These are phyloP conservation scores for Myopa testacea DNA, from an alignment of 2,888 invertebrate species.

Conservation along the genomic window DNA sequence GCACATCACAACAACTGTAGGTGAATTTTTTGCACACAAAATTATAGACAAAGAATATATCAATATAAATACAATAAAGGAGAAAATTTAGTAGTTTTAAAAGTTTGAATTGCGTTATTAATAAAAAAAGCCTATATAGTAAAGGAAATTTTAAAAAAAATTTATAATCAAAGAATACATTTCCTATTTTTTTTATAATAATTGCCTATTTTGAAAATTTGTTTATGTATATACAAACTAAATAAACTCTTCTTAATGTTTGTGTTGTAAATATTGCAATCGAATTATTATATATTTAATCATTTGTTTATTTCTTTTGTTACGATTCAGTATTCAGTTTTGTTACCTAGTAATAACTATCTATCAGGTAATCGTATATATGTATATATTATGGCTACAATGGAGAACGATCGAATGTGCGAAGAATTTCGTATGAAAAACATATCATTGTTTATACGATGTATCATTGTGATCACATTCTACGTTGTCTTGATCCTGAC, in stretches of 20 bases:
- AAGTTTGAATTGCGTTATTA: neutral
- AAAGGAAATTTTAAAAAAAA: neutral
- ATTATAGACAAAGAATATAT: conserved; percentile 1
- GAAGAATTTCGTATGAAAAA: neutral
- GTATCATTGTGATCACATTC: neutral
- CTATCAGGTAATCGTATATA: conserved; percentile 31
- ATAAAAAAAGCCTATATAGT: neutral
- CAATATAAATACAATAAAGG: neutral
- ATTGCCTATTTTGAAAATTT: conserved; percentile 17
- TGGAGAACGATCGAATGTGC: neutral
- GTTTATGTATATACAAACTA: conserved; percentile 5
- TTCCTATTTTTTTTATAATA: conserved; percentile 19
- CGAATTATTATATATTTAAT: conserved; percentile 1
- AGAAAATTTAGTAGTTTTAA: neutral
- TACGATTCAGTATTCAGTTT: conserved; percentile 3
- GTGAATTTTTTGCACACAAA: neutral
- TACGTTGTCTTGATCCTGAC: neutral
- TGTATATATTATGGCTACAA: conserved; percentile 13
- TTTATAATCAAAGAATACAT: neutral
- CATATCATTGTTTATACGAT: neutral
- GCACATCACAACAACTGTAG: neutral
- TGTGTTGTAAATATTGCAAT: conserved; percentile 37
- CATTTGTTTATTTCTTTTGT: neutral
- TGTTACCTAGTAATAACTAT: conserved; percentile 6
- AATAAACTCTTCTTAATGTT: conserved; percentile 32